A percentile compares a stretch with the other conserved stretches of the same genome.
Conservation (phyloP, 2,888 invertebrate species). For the Spicauda simplicius region DNA sequence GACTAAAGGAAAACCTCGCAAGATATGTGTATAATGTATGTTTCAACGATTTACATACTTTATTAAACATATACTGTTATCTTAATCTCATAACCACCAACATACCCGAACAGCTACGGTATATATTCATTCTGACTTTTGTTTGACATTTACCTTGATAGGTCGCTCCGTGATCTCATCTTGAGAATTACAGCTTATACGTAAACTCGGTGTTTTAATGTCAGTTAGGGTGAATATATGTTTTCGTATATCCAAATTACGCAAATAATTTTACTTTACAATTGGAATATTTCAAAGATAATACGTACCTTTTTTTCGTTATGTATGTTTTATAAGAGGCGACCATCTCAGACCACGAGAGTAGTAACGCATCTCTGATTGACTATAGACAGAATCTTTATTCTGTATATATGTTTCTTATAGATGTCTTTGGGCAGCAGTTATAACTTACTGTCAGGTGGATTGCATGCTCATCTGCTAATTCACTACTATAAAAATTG, state of each 20-base stretch:
- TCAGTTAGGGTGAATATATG: not conserved
- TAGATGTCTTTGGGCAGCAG: too few species aligned
- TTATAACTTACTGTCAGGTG: too few species aligned
- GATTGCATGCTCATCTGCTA: too few species aligned
- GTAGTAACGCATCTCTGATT: too few species aligned
- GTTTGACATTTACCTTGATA: conserved; percentile 31
- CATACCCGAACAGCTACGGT: conserved; percentile 6
- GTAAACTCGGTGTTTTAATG: conserved; percentile 1
- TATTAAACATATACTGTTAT: conserved; percentile 7
- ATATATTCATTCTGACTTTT: conserved; percentile 15
- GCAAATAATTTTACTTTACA: not conserved
- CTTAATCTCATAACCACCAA: conserved; percentile 16
- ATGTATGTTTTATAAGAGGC: too few species aligned
- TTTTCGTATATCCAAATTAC: not conserved
- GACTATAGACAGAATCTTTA: too few species aligned
- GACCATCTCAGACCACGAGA: too few species aligned
- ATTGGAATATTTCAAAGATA: not conserved
- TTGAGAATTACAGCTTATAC: conserved; percentile 15
- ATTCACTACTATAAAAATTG: too few species aligned
- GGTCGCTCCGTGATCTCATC: conserved; percentile 31
- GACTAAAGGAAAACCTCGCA: too few species aligned
- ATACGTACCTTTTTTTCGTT: not conserved
- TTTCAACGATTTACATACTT: not conserved
- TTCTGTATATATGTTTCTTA: too few species aligned
- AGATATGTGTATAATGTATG: too few species aligned